These are phyloP conservation scores for Acrocephalus kingi DNA, from an alignment of 2,113 vertebrate species.

Conservation along the genomic window DNA sequence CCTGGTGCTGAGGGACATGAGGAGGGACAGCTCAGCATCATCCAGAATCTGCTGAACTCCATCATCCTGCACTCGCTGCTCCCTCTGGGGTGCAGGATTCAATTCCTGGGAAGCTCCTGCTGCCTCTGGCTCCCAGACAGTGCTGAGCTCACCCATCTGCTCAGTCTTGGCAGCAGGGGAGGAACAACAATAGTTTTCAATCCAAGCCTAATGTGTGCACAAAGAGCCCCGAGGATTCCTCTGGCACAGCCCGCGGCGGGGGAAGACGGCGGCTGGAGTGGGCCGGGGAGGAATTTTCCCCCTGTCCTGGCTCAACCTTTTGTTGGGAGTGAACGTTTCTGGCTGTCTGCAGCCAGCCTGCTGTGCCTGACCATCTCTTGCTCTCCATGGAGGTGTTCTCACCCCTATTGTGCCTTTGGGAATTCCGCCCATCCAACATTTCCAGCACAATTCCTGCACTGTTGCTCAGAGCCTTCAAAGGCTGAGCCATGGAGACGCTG, in stretches of 20 bases:
- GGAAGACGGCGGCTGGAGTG: not conserved
- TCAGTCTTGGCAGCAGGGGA: not conserved
- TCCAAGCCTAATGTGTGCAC: not conserved
- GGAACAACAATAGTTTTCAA: not conserved
- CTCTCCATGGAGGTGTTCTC: fast-evolving
- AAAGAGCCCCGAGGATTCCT: not conserved
- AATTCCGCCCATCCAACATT: not conserved
- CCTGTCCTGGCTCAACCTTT: not conserved
- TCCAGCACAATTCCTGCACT: not conserved
- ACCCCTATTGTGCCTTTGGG: not conserved
- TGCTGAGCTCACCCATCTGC: not conserved
- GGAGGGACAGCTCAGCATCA: not conserved
- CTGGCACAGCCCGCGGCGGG: not conserved
- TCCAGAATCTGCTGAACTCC: not conserved
- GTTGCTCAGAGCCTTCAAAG: not conserved
- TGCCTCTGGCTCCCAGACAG: not conserved
- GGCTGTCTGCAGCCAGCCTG: not conserved
- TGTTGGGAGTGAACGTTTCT: not conserved
- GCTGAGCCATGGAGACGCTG: fast-evolving
- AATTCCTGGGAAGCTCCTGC: not conserved
- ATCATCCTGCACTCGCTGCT: fast-evolving
- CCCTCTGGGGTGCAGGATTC: not conserved
- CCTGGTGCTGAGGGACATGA: not conserved
- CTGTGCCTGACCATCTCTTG: fast-evolving
- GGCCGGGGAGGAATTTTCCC: not conserved